Percentiles rank a stretch among this genome's conserved stretches.
Evolutionary conservation across 2,888 invertebrate species (phyloP).

Genomic region (Pachydiplax longipennis): DNA sequence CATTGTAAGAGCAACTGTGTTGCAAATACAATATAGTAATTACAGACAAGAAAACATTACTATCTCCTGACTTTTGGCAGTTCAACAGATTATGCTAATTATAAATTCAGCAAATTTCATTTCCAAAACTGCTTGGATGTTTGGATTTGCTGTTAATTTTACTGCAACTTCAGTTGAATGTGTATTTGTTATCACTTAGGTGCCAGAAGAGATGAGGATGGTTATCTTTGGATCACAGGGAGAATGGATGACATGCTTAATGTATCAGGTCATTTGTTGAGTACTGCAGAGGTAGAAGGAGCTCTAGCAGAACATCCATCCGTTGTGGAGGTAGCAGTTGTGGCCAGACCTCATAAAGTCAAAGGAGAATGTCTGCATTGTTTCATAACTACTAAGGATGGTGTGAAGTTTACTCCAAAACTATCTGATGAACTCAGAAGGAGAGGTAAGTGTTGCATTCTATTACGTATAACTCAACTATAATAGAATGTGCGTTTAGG

Average conservation of each 20-base stretch:
- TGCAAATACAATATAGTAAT: too few relatives aligned
- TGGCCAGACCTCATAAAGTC: conserved; percentile 90
- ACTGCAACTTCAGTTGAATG: too few relatives aligned
- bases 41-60: too few relatives aligned
- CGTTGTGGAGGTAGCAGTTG: conserved; percentile 96
- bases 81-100: too few relatives aligned
- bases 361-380: conserved; percentile 98
- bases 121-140: too few relatives aligned
- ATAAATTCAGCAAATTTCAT: too few relatives aligned
- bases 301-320: conserved; percentile 78
- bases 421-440: conserved; percentile 76
- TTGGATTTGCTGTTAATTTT: too few relatives aligned
- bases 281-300: conserved; percentile 92
- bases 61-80: too few relatives aligned
- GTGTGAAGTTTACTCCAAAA: conserved; percentile 72
- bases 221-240: conserved; percentile 95
- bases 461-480: background rate
- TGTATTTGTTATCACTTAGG: conserved; percentile 65
- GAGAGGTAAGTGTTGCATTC: conserved; percentile 58
- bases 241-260: conserved; percentile 98
- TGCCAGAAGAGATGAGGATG: conserved; percentile 89
- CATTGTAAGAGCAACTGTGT: too few relatives aligned
- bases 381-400: conserved; percentile 91
- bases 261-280: conserved; percentile 97
- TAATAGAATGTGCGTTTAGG: too few relatives aligned